phyloP scores from a whole-genome alignment of 2,888 invertebrate species.

The Anorthoa munda region DNA sequence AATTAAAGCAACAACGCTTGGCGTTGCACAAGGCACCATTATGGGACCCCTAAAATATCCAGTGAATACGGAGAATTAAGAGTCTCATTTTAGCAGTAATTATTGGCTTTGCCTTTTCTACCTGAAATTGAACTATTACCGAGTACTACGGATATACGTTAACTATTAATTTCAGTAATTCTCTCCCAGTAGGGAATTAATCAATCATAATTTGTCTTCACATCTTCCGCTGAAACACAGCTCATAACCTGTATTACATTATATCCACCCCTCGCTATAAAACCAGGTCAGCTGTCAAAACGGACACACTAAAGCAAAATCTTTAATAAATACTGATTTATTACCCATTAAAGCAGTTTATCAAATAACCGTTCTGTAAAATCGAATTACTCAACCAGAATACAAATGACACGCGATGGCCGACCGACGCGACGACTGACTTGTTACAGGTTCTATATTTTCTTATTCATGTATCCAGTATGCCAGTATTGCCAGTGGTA shows the following conservation, averaged over 20 bases:
- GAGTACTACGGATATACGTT: too few species aligned
- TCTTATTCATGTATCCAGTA: conserved; percentile 53
- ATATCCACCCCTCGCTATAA: neutral
- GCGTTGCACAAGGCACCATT: neutral
- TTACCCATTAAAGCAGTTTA: conserved; percentile 42
- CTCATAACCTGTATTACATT: neutral
- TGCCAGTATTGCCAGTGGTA: conserved; percentile 23
- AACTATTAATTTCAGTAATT: neutral
- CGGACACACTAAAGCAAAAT: conserved; percentile 24
- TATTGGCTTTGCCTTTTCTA: too few species aligned
- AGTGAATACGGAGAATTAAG: too few species aligned
- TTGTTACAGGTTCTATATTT: conserved; percentile 53
- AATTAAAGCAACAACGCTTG: neutral
- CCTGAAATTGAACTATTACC: too few species aligned
- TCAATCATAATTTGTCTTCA: conserved; percentile 13
- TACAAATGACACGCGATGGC: conserved; percentile 82
- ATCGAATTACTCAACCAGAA: conserved; percentile 74
- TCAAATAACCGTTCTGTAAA: conserved; percentile 66
- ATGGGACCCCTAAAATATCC: neutral
- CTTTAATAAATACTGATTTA: conserved; percentile 42
- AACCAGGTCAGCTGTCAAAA: conserved; percentile 18
- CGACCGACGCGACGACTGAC: conserved; percentile 36
- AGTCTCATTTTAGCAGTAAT: too few species aligned
- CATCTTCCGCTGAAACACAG: conserved; percentile 13
- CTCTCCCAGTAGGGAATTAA: neutral